Conservation (phyloP, 2,797 vertebrate species). For the Sardinella longiceps region DNA sequence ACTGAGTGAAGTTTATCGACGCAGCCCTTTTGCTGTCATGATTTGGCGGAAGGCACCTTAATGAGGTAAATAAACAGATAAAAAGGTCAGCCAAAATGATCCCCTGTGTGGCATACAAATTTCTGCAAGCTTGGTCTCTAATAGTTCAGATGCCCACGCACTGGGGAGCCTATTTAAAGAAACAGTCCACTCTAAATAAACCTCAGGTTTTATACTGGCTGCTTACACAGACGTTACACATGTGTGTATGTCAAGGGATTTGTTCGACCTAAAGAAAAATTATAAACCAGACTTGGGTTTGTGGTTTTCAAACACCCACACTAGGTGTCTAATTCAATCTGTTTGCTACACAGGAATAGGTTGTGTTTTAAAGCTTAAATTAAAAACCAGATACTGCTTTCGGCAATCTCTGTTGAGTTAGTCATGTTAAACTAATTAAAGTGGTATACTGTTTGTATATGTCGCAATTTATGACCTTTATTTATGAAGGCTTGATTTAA, state of each 20-base stretch:
- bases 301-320: not conserved
- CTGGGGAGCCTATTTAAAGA: not conserved
- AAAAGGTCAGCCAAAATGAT: constrained; percentile 24
- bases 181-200: not conserved
- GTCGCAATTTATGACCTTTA: not conserved
- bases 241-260: not conserved
- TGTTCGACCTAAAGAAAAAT: not conserved
- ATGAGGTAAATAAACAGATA: constrained; percentile 8
- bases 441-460: not conserved
- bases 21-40: constrained; percentile 12
- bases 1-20: constrained; percentile 51
- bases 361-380: not conserved
- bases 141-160: not conserved
- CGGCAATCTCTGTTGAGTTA: not conserved
- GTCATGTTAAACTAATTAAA: not conserved
- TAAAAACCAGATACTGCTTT: not conserved
- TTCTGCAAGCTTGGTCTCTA: not conserved
- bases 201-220: not conserved
- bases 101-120: constrained; percentile 7
- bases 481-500: not conserved
- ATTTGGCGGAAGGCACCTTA: constrained; percentile 11
- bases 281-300: not conserved
- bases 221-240: not conserved
- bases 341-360: not conserved
- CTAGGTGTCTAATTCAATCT: not conserved